Conservation (phyloP, 2,797 vertebrate genomes). For the Phyllotis vaccarum region DNA sequence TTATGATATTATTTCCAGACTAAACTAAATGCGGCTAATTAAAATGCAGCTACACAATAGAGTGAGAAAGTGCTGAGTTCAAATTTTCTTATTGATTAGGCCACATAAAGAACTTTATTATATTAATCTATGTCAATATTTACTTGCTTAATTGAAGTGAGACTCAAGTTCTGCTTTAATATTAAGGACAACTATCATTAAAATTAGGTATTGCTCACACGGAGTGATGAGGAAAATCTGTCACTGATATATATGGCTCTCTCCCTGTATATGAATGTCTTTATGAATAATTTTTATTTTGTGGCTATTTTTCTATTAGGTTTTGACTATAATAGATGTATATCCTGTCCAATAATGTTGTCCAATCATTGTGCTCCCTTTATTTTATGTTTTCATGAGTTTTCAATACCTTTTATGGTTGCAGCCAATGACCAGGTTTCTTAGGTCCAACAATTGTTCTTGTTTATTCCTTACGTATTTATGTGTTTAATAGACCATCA, state of each 20-base stretch:
- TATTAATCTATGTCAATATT: neutral
- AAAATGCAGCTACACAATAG: neutral
- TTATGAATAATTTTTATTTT: neutral
- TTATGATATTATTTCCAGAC: neutral
- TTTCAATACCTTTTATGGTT: neutral
- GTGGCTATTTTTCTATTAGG: neutral
- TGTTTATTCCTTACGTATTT: conserved; percentile 25
- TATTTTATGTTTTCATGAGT: neutral
- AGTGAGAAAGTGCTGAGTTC: neutral
- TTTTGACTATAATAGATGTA: neutral
- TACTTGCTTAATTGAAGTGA: neutral
- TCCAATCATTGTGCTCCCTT: neutral
- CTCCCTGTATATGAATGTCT: neutral
- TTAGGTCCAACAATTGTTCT: neutral
- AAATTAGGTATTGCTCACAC: neutral
- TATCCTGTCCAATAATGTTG: neutral
- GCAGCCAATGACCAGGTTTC: neutral
- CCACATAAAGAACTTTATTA: neutral
- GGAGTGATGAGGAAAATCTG: neutral
- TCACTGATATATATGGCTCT: neutral
- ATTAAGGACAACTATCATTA: neutral
- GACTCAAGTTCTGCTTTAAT: neutral
- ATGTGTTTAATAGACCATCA: conserved; percentile 49
- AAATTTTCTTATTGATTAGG: conserved; percentile 32
- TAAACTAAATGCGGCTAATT: neutral